Evolutionary conservation across 2,113 vertebrate species (phyloP).

Genomic region (Balaenoptera acutorostrata): DNA sequence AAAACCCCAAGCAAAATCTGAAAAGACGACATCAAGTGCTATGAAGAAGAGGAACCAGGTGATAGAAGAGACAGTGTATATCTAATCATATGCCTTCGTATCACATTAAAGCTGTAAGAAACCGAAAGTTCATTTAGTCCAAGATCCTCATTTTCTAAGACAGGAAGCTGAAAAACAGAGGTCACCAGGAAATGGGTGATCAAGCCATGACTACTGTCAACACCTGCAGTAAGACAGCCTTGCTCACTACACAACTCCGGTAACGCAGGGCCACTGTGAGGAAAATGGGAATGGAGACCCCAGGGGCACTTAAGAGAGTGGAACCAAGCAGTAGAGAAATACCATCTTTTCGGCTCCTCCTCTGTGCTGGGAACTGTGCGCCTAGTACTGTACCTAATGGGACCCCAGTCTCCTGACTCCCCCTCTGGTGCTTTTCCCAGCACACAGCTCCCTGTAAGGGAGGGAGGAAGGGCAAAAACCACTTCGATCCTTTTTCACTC

Average conservation of each 20-base stretch:
- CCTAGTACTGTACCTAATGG: neutral
- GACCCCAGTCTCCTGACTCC: neutral
- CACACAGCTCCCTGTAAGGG: neutral
- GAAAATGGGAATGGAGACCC: accelerated
- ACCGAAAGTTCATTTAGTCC: neutral
- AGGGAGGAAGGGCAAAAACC: neutral
- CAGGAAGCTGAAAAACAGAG: neutral
- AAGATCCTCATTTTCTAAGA: neutral
- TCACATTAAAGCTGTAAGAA: neutral
- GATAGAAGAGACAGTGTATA: neutral
- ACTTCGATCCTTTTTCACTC: neutral
- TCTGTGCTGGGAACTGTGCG: neutral
- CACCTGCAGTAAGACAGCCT: neutral
- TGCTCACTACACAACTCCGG: too few species aligned
- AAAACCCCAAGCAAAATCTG: neutral
- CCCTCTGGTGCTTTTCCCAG: neutral
- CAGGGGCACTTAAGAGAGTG: accelerated
- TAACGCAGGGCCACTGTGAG: accelerated
- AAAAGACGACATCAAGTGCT: neutral
- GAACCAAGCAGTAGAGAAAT: neutral
- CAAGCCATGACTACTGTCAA: neutral
- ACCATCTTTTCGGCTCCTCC: neutral
- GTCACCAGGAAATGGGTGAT: neutral
- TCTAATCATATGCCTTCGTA: neutral
- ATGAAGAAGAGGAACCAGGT: neutral